These are phyloP conservation scores for Drosophila melanica DNA, from an alignment of 1,140 invertebrate genomes.

Conservation along the genomic window DNA sequence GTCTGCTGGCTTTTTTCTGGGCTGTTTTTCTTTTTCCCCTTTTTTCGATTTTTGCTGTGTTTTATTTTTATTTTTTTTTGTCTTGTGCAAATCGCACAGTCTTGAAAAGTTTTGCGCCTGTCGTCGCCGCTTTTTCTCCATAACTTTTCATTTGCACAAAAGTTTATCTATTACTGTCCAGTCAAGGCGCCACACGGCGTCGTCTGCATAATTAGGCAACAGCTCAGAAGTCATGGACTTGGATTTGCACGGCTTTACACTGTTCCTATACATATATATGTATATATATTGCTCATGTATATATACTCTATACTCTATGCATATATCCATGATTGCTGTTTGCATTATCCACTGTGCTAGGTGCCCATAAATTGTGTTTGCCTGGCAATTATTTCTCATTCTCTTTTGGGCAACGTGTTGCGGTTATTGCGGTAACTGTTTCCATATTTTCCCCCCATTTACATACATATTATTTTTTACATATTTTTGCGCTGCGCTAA, in stretches of 20 bases:
- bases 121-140: constrained; percentile 8
- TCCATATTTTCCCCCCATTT: constrained; percentile 23
- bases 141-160: constrained; percentile 51
- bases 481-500: constrained; percentile 30
- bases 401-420: constrained; percentile 48
- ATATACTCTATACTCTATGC: background rate
- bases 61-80: background rate
- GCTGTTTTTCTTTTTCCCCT: background rate
- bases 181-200: constrained; percentile 5
- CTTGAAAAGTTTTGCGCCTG: constrained; percentile 1
- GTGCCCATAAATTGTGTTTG: constrained; percentile 51
- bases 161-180: constrained; percentile 53
- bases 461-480: constrained; percentile 13
- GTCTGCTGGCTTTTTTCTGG: constrained; percentile 2
- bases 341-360: background rate
- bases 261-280: background rate
- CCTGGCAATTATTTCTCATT: constrained; percentile 53
- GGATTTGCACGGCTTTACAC: constrained; percentile 10
- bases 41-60: background rate
- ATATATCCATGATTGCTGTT: constrained; percentile 10
- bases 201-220: constrained; percentile 51
- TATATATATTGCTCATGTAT: background rate
- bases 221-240: constrained; percentile 26
- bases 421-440: constrained; percentile 46
- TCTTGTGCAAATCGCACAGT: background rate